Evolutionary conservation across 2,797 vertebrate genomes (phyloP).

Genomic region (Urophycis tenuis): DNA sequence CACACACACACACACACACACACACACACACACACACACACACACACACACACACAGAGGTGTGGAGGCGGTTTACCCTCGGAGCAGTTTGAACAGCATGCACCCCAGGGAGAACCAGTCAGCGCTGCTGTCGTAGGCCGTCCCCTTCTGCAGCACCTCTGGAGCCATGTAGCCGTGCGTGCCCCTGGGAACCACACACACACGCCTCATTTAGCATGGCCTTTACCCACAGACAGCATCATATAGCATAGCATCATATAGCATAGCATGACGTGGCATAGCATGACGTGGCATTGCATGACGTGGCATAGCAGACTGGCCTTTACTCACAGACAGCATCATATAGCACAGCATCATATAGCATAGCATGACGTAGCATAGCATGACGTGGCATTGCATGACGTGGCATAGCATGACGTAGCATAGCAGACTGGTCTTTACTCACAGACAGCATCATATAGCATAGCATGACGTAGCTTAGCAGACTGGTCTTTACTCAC

Average conservation of each 20-base stretch:
- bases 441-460: background rate
- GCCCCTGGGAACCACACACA: conserved; percentile 66
- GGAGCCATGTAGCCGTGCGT: conserved; percentile 99
- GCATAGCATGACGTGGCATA: too few relatives aligned
- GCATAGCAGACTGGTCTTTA: too few relatives aligned
- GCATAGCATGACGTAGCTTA: background rate
- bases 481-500: background rate
- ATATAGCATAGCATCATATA: too few relatives aligned
- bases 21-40: too few relatives aligned
- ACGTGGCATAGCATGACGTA: too few relatives aligned
- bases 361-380: background rate
- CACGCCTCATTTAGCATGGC: background rate
- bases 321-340: too few relatives aligned
- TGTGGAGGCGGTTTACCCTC: conserved; percentile 75
- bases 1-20: conserved; percentile 16
- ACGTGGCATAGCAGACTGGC: too few relatives aligned
- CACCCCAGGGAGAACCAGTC: conserved; percentile 99
- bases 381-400: too few relatives aligned
- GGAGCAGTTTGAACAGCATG: conserved; percentile 97
- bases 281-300: too few relatives aligned
- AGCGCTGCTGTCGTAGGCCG: conserved; percentile 93
- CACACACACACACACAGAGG: conserved; percentile 5
- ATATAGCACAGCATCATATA: too few relatives aligned
- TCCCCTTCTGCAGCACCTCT: conserved; percentile 96
- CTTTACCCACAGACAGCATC: background rate